Conservation (phyloP, 2,888 invertebrate species). For the Apodemia mormo region DNA sequence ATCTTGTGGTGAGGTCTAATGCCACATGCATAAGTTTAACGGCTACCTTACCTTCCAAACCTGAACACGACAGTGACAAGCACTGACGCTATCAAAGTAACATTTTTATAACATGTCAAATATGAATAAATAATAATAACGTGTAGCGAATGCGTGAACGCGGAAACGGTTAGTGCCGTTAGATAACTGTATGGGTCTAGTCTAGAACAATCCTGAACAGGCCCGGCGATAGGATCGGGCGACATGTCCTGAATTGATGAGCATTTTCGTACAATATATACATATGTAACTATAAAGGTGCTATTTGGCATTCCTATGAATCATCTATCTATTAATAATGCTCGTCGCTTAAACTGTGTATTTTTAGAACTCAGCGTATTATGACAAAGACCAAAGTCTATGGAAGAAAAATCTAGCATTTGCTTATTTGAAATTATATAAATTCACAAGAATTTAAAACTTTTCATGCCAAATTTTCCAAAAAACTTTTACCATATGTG, state of each 20-base stretch:
- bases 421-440: too few species aligned
- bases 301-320: background rate
- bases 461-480: too few species aligned
- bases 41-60: too few species aligned
- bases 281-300: constrained; percentile 7
- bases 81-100: background rate
- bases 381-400: too few species aligned
- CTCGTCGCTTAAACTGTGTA: background rate
- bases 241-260: constrained; percentile 73
- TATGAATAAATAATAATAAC: constrained; percentile 52
- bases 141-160: constrained; percentile 63
- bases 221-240: constrained; percentile 59
- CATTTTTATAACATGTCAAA: constrained; percentile 29
- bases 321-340: background rate
- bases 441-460: too few species aligned
- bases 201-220: constrained; percentile 75
- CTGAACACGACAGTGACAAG: too few species aligned
- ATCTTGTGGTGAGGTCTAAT: too few species aligned
- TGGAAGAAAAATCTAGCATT: too few species aligned
- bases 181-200: constrained; percentile 73
- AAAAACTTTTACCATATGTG: too few species aligned
- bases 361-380: background rate
- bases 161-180: constrained; percentile 75
- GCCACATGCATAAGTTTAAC: too few species aligned
- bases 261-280: constrained; percentile 38